Base-by-base conservation (phyloP, 2,888 invertebrate genomes). In the Phragmatobia fuliginosa region DNA sequence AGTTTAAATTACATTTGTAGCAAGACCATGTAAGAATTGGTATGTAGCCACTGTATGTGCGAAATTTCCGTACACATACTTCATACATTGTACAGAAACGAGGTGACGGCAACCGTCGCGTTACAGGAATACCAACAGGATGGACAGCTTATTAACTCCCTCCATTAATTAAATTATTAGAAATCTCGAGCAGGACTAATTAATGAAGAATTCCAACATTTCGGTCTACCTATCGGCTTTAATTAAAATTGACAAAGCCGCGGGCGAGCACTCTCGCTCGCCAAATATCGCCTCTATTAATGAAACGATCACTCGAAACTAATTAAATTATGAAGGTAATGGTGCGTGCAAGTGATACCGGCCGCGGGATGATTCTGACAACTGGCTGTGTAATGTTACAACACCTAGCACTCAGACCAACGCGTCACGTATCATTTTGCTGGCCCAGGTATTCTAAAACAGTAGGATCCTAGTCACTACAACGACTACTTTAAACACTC, bases 231-330 rank as follows among this genome's bases (percentile, higher is more conserved):
- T 94, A 94, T 94, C 90, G 88, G 89, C 85, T 91, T 93, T 94
- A 94, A 95, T 95, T 95, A 95, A 95, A 94, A 94, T 94, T 93
- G 94, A 94, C 94, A 94, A 93, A 94, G 94, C 94, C 92, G 87
- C 90, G 87, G 85, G 89, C 89, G 86, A 84, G 86, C 88, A 89
- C 89, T 90, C 86, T 87, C 87, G 90, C 88, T 89, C 88, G 90
- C 92, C 93, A 93, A 94, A 94, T 94, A 94, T 94, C 92, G 89
- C 90, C 91, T 92, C 91, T 94, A 94, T 93, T 94, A 94, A 94
- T 92, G 92, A 90, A 93, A 93, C 93, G 92, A 94, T 94, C 94
- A 94, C 94, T 94, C 91, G 87, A 94, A 93, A 94, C 94, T 94
- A 95, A 95, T 95, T 94, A 94, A 95, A 94, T 94, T 94, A 94